Percentiles rank a stretch among this genome's conserved stretches.
phyloP scores from a whole-genome alignment of 30 jellyfish, hydroid and myxozoan species.

The Rhopilema esculentum region DNA sequence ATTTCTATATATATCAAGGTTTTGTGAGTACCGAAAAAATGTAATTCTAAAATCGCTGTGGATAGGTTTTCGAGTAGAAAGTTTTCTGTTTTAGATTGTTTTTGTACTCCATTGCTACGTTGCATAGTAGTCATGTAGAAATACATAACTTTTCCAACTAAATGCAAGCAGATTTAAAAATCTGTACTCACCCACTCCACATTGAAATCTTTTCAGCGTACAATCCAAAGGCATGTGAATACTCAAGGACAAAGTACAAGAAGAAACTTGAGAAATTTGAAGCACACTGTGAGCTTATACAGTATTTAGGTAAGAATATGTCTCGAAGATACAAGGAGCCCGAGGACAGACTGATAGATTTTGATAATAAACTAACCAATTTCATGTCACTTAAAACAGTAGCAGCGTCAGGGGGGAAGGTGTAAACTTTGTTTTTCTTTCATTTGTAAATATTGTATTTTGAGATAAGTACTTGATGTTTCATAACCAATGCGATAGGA shows the following conservation, averaged over 20 bases:
- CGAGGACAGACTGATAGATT: conserved; percentile 91
- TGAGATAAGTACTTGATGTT: not conserved
- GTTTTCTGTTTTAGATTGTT: too few species aligned
- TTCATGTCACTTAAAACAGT: conserved; percentile 70
- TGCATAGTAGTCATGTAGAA: too few species aligned
- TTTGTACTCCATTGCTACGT: too few species aligned
- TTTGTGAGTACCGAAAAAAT: too few species aligned
- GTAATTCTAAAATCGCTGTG: too few species aligned
- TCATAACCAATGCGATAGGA: too few species aligned
- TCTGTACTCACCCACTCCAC: too few species aligned
- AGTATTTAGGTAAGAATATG: conserved; percentile 86
- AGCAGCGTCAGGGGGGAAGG: conserved; percentile 22
- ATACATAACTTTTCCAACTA: too few species aligned
- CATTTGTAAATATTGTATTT: conserved; percentile 2
- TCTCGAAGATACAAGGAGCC: conserved; percentile 86
- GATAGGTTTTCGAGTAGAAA: too few species aligned
- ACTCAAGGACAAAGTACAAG: conserved; percentile 80
- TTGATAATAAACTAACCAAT: conserved; percentile 71
- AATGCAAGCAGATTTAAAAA: too few species aligned
- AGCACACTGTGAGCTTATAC: conserved; percentile 76
- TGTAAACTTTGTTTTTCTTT: not conserved
- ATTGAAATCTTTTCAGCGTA: conserved; percentile 70
- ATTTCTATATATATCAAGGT: too few species aligned
- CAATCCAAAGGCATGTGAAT: conserved; percentile 90
- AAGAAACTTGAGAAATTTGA: conserved; percentile 72